These are phyloP conservation scores for Motacilla alba DNA, from an alignment of 2,113 vertebrate genomes.

Conservation along the genomic window DNA sequence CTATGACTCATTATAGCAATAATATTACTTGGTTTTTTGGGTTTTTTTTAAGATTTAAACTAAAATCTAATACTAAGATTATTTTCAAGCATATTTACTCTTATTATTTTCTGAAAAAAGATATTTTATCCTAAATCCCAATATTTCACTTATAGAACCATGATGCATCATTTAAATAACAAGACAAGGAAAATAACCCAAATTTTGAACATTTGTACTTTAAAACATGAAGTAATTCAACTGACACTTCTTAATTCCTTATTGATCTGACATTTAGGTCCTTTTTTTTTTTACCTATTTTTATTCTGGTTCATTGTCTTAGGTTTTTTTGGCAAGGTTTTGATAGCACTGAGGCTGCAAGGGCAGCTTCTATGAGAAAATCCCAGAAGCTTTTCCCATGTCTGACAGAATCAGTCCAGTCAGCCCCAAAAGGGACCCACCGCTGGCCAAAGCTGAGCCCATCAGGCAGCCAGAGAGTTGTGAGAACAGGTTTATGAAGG, in stretches of 20 bases:
- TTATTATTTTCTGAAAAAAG: background rate
- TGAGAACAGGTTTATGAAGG: background rate
- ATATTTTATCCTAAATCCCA: rapidly evolving
- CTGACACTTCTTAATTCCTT: background rate
- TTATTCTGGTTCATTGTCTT: background rate
- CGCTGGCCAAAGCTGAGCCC: background rate
- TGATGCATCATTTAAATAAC: background rate
- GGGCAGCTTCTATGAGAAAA: background rate
- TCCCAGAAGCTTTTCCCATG: background rate
- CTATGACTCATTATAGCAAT: background rate
- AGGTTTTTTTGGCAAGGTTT: background rate
- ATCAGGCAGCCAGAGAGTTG: rapidly evolving
- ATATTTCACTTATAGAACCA: background rate
- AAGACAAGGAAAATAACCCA: background rate
- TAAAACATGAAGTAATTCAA: background rate
- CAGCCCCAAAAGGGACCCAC: background rate
- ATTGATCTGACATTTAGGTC: background rate
- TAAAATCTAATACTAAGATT: background rate
- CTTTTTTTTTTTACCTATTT: background rate
- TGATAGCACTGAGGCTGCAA: background rate
- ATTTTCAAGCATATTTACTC: background rate
- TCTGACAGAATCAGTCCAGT: background rate
- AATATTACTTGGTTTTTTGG: too few relatives aligned
- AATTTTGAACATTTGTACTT: background rate
- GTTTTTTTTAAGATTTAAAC: background rate